These are phyloP conservation scores for Kryptopterus vitreolus DNA, from an alignment of 2,797 vertebrate genomes.

Conservation along the genomic window DNA sequence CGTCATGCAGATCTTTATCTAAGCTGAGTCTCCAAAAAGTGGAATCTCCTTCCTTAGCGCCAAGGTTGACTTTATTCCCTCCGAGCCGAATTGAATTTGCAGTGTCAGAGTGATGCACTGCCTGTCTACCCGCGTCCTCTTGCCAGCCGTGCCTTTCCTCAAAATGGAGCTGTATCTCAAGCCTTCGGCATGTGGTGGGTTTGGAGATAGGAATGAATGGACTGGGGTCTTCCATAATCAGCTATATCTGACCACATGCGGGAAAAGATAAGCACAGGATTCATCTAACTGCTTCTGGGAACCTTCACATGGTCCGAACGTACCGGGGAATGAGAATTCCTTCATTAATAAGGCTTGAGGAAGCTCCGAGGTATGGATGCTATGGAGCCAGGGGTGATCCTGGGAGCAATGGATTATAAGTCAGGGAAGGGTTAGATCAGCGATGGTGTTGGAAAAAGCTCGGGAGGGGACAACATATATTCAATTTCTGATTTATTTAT, in stretches of 20 bases:
- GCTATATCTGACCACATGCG: slow-evolving; percentile 45
- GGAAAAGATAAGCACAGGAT: slow-evolving; percentile 49
- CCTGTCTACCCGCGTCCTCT: slow-evolving; percentile 45
- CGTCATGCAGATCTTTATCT: slow-evolving; percentile 41
- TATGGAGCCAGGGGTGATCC: not conserved
- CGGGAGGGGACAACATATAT: not conserved
- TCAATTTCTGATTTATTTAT: too few species aligned
- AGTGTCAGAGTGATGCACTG: slow-evolving; percentile 49
- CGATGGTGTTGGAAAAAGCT: not conserved
- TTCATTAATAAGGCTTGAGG: not conserved
- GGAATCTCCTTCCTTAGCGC: slow-evolving; percentile 27
- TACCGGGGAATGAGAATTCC: slow-evolving; percentile 12
- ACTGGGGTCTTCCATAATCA: slow-evolving; percentile 49
- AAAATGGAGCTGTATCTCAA: slow-evolving; percentile 23
- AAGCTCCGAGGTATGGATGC: not conserved
- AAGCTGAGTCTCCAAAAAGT: slow-evolving; percentile 16
- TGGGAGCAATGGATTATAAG: not conserved
- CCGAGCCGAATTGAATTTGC: slow-evolving; percentile 38
- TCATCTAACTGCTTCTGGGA: slow-evolving; percentile 38
- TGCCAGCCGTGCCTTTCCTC: slow-evolving; percentile 35
- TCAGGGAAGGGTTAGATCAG: too few species aligned
- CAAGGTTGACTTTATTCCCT: slow-evolving; percentile 21
- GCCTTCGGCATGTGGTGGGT: slow-evolving; percentile 21
- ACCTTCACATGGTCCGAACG: slow-evolving; percentile 18
- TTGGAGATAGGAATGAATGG: slow-evolving; percentile 31